Conservation (phyloP, 2,888 invertebrate genomes). For the Callyntrura sp. region DNA sequence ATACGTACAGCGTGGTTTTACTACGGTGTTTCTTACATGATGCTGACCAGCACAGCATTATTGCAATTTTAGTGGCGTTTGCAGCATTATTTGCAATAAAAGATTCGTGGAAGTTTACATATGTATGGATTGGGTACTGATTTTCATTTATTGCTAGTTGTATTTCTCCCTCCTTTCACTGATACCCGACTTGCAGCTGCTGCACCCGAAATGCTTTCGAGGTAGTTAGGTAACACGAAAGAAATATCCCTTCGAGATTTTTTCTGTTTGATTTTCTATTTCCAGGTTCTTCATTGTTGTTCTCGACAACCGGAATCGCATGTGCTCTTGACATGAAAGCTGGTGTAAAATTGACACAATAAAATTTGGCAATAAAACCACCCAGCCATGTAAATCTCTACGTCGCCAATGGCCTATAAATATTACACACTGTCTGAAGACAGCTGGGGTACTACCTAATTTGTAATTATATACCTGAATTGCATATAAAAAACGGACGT, state of each 20-base stretch:
- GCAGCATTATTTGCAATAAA: slow-evolving; percentile 53
- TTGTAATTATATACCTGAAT: no score
- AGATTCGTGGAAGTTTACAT: background rate
- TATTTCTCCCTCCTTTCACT: no score
- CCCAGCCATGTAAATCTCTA: no score
- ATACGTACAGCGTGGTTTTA: no score
- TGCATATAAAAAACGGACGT: no score
- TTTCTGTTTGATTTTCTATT: slow-evolving; percentile 14
- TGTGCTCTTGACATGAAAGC: slow-evolving; percentile 40
- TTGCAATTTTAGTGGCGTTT: slow-evolving; percentile 36
- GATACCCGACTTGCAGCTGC: no score
- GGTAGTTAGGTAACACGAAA: background rate
- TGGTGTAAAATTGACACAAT: slow-evolving; percentile 46
- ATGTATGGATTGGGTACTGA: background rate
- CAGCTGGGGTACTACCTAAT: background rate
- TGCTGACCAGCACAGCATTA: background rate
- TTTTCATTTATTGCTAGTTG: no score
- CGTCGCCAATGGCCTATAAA: no score
- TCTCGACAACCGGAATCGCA: background rate
- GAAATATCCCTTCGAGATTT: background rate
- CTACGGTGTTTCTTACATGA: no score
- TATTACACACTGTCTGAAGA: no score
- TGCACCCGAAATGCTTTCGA: no score
- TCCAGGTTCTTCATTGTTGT: slow-evolving; percentile 10
- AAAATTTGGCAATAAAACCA: background rate